phyloP scores from a whole-genome alignment of 1,140 invertebrate species.

The Ganaspis sp. region DNA sequence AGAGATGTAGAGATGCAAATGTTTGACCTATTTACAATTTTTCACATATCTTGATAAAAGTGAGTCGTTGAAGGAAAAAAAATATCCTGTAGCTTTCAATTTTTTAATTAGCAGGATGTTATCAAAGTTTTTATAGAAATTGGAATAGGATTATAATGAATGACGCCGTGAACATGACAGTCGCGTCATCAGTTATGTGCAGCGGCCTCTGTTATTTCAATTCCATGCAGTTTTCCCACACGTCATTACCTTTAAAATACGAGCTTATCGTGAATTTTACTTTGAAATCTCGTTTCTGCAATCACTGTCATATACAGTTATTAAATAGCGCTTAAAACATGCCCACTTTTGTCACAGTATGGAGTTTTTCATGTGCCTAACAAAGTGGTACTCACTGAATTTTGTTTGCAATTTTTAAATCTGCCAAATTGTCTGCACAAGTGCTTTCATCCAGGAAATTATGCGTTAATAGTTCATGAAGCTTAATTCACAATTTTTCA shows the following conservation, averaged over 20 bases:
- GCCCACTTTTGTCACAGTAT: neutral
- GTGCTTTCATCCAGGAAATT: neutral
- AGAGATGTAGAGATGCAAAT: too few relatives aligned
- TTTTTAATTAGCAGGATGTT: constrained; percentile 25
- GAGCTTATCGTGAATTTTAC: constrained; percentile 19
- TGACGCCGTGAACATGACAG: constrained; percentile 8
- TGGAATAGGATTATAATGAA: constrained; percentile 12
- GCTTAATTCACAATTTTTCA: neutral
- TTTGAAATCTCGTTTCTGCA: constrained; percentile 9
- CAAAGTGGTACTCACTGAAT: neutral
- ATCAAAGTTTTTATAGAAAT: constrained; percentile 17
- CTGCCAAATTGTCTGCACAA: neutral
- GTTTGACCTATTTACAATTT: neutral
- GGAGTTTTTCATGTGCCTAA: neutral
- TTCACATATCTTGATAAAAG: neutral
- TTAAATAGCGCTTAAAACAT: constrained; percentile 23
- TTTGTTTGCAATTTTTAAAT: neutral
- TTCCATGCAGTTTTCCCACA: constrained; percentile 10
- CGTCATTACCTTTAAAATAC: constrained; percentile 30
- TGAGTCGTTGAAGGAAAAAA: neutral
- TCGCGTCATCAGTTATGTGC: constrained; percentile 15
- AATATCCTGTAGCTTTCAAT: neutral
- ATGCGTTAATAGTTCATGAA: neutral
- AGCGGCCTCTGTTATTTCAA: constrained; percentile 12
- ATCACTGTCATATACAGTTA: constrained; percentile 12